phyloP scores from a whole-genome alignment of 2,888 invertebrate genomes.

The Matsumyia berberina region DNA sequence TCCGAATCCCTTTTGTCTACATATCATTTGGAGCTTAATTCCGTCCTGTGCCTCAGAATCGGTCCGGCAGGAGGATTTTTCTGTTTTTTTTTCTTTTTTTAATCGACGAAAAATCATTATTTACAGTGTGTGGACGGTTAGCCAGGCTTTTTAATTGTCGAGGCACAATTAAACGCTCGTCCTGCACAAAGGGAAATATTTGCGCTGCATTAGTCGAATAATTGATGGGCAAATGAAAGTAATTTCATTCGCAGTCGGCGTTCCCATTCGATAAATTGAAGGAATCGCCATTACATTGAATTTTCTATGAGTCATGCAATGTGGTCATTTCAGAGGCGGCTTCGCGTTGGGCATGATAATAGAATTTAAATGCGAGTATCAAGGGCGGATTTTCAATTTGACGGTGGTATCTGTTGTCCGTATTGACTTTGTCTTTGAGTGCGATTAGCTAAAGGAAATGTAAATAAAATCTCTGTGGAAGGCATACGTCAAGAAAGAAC shows the following conservation, averaged over 20 bases:
- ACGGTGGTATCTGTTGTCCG: too few relatives aligned
- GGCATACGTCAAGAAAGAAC: too few relatives aligned
- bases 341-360: neutral
- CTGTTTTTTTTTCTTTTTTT: slow-evolving; percentile 29
- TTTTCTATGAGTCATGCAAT: slow-evolving; percentile 46
- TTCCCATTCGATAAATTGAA: slow-evolving; percentile 41
- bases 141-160: slow-evolving; percentile 68
- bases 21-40: slow-evolving; percentile 63
- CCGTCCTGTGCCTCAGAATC: slow-evolving; percentile 6
- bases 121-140: slow-evolving; percentile 53
- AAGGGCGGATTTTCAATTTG: slow-evolving; percentile 2
- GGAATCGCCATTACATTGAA: slow-evolving; percentile 24
- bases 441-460: too few relatives aligned
- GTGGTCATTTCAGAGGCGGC: neutral
- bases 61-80: slow-evolving; percentile 5
- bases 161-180: slow-evolving; percentile 63
- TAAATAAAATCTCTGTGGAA: too few relatives aligned
- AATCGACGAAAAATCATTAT: slow-evolving; percentile 62
- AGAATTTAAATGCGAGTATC: neutral
- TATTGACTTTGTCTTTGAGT: too few relatives aligned
- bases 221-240: slow-evolving; percentile 66
- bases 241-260: slow-evolving; percentile 50
- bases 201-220: slow-evolving; percentile 72
- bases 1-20: slow-evolving; percentile 67
- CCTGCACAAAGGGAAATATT: slow-evolving; percentile 55